These are phyloP conservation scores for Zosterops lateralis DNA, from an alignment of 2,113 vertebrate species.

Conservation along the genomic window DNA sequence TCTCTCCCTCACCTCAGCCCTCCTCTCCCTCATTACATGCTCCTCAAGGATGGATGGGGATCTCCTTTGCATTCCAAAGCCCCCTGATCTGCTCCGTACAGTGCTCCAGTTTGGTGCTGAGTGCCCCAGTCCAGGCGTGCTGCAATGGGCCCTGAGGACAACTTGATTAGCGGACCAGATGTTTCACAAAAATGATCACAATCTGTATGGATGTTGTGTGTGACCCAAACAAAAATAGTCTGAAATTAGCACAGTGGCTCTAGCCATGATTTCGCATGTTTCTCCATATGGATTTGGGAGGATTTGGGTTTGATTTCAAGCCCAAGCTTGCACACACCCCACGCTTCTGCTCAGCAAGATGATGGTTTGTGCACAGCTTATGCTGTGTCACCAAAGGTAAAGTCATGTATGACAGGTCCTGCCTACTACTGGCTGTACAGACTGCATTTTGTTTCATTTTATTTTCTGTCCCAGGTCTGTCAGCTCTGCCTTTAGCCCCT, in stretches of 20 bases:
- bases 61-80: accelerated
- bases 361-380: background rate
- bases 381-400: background rate
- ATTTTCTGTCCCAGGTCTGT: background rate
- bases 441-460: background rate
- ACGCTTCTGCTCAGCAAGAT: background rate
- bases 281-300: background rate
- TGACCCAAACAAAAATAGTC: background rate
- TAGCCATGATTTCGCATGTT: background rate
- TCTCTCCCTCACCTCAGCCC: background rate
- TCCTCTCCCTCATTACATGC: background rate
- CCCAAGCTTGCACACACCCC: background rate
- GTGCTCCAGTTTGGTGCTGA: background rate
- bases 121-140: background rate
- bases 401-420: accelerated
- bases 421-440: background rate
- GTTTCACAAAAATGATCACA: conserved; percentile 52
- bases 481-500: background rate
- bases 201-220: background rate
- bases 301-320: background rate
- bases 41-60: background rate
- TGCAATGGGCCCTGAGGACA: background rate
- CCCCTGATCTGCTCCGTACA: background rate
- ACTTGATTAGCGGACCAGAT: conserved; percentile 46
- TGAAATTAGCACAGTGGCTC: background rate